These are phyloP conservation scores for Nestor notabilis DNA, from an alignment of 2,113 vertebrate species.

Conservation along the genomic window DNA sequence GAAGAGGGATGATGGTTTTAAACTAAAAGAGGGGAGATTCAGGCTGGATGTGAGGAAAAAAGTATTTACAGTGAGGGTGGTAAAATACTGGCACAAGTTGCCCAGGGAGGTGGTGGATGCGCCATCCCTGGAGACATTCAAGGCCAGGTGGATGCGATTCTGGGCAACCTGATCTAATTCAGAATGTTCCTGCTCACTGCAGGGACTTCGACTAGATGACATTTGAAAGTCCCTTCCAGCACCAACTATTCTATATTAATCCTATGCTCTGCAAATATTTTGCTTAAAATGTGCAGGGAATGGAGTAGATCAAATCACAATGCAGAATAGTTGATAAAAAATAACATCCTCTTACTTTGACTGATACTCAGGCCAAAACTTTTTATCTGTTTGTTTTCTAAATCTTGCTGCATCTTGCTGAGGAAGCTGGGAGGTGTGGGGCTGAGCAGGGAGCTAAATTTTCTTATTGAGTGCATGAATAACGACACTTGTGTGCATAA, in stretches of 20 bases:
- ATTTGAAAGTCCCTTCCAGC: neutral
- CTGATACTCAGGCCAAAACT: neutral
- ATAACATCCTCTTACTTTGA: neutral
- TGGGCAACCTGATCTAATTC: neutral
- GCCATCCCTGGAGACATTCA: neutral
- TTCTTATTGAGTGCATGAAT: constrained; percentile 1
- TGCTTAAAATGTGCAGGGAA: neutral
- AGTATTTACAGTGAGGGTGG: neutral
- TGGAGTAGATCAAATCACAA: neutral
- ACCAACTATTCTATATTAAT: neutral
- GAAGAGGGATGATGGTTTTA: neutral
- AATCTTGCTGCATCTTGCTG: neutral
- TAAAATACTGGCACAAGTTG: neutral
- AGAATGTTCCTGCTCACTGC: neutral
- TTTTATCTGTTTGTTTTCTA: neutral
- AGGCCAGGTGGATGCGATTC: neutral
- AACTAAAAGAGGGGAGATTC: neutral
- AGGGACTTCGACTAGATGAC: neutral
- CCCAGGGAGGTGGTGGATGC: neutral
- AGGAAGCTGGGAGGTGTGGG: neutral
- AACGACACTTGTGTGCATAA: neutral
- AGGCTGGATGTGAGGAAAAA: neutral
- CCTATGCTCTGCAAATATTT: neutral
- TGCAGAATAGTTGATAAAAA: neutral
- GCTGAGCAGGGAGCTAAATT: neutral